Evolutionary conservation across 2,888 invertebrate species (phyloP).

Genomic region (Rotaria macrura): DNA sequence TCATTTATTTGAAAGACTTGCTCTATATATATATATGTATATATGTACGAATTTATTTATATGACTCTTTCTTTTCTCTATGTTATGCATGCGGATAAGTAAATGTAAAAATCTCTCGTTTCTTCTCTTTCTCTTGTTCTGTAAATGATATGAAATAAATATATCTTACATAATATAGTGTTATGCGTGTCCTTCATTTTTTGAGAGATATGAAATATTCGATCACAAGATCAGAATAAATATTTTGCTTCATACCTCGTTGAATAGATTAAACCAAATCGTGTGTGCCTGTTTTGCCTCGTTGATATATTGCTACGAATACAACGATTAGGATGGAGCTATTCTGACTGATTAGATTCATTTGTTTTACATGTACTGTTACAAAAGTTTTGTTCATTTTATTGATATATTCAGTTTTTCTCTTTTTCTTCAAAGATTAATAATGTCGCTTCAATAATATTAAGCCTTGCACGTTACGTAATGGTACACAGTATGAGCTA

Average conservation of each 20-base stretch:
- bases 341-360: too few relatives aligned
- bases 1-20: background rate
- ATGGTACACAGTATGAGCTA: background rate
- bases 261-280: too few relatives aligned
- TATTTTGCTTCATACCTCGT: background rate
- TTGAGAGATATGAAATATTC: background rate
- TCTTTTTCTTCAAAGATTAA: background rate
- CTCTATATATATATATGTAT: too few relatives aligned
- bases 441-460: background rate
- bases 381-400: too few relatives aligned
- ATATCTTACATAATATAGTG: background rate
- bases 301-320: too few relatives aligned
- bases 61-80: background rate
- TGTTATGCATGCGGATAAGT: background rate
- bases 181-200: background rate
- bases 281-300: too few relatives aligned
- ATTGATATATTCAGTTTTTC: background rate
- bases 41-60: background rate
- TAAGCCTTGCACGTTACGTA: too few relatives aligned
- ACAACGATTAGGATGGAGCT: too few relatives aligned
- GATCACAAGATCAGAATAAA: background rate
- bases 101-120: background rate
- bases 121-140: background rate
- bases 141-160: background rate
- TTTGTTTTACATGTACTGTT: too few relatives aligned